phyloP scores from a whole-genome alignment of 2,113 vertebrate species.

The Nothoprocta perdicaria region DNA sequence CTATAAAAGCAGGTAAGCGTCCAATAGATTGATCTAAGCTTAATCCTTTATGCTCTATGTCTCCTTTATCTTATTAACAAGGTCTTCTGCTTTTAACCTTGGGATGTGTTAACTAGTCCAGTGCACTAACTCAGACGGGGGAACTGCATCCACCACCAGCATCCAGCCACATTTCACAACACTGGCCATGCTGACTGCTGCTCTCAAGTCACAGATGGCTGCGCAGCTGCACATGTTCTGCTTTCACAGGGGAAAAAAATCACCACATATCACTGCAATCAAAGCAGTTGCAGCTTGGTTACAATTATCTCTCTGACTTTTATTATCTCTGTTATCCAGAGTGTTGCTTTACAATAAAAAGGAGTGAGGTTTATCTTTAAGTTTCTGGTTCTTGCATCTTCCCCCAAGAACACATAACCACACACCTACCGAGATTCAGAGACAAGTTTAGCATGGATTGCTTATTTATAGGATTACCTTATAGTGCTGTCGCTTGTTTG shows the following conservation, averaged over 20 bases:
- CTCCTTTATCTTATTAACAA: background rate
- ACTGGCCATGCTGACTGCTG: background rate
- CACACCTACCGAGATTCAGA: background rate
- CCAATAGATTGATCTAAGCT: background rate
- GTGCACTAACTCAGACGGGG: background rate
- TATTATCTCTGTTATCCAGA: background rate
- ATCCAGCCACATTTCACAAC: background rate
- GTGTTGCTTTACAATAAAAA: background rate
- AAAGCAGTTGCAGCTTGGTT: background rate
- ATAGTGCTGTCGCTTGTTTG: background rate
- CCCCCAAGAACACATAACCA: background rate
- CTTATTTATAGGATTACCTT: slow-evolving; percentile 48
- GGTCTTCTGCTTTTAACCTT: background rate
- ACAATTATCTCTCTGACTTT: background rate
- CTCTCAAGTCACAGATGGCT: too few species aligned
- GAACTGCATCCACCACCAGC: background rate
- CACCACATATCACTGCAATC: background rate
- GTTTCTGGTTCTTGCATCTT: background rate
- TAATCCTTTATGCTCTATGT: background rate
- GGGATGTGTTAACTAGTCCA: background rate
- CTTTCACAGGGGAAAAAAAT: background rate
- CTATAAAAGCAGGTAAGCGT: background rate
- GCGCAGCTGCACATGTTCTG: background rate
- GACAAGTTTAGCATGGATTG: slow-evolving; percentile 31
- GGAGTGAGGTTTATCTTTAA: background rate